Evolutionary conservation across 1,140 invertebrate genomes (phyloP).

Genomic region (Arion vulgaris): DNA sequence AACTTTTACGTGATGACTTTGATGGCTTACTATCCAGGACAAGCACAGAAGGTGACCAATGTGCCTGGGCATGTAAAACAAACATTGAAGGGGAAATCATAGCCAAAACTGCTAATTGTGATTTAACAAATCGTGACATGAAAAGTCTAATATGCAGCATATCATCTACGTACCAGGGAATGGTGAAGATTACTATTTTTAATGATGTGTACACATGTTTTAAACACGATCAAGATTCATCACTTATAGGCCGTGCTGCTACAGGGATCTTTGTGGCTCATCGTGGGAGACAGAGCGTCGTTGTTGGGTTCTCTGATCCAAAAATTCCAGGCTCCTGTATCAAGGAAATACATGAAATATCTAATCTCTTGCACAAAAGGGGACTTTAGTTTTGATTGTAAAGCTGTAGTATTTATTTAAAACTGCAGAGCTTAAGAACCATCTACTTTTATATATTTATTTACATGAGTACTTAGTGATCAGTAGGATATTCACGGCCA

Average conservation of each 20-base stretch:
- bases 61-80: conserved; percentile 10
- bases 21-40: too few species aligned
- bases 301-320: conserved; percentile 8
- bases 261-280: conserved; percentile 4
- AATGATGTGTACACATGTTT: conserved; percentile 8
- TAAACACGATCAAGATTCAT: neutral
- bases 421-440: too few species aligned
- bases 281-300: neutral
- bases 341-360: conserved; percentile 16
- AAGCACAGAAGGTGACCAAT: neutral
- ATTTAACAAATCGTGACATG: neutral
- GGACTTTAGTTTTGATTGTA: neutral
- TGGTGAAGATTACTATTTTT: neutral
- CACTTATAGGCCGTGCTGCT: neutral
- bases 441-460: too few species aligned
- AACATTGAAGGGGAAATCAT: neutral
- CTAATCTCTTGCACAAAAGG: neutral
- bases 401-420: too few species aligned
- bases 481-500: too few species aligned
- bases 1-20: too few species aligned
- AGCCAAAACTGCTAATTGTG: neutral
- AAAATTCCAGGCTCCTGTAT: conserved; percentile 12
- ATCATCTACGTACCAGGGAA: neutral
- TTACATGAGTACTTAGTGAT: too few species aligned
- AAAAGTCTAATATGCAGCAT: neutral